Conservation (phyloP, 2,797 vertebrate genomes). For the Hydrolagus colliei region DNA sequence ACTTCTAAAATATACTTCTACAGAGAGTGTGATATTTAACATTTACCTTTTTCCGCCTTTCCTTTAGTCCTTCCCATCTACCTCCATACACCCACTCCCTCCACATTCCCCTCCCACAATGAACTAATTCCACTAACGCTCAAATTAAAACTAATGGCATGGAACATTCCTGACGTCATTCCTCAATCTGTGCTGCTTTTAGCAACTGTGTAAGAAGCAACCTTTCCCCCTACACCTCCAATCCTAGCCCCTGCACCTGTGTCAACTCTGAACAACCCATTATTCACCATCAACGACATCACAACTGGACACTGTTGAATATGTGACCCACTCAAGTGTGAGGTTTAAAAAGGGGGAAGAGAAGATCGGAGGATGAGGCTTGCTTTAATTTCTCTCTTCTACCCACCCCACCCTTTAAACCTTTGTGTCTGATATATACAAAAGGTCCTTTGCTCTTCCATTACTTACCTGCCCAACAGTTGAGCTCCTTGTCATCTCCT, state of each 20-base stretch:
- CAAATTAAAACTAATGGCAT: background rate
- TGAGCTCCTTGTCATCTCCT: background rate
- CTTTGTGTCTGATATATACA: background rate
- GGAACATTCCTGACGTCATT: no score
- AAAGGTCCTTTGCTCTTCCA: background rate
- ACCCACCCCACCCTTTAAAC: no score
- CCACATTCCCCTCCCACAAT: background rate
- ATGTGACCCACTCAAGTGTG: background rate
- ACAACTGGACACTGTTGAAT: background rate
- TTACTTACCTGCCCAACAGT: background rate
- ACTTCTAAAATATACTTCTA: no score
- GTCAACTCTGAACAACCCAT: background rate
- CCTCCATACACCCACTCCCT: background rate
- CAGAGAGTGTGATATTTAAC: no score
- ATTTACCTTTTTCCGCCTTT: no score
- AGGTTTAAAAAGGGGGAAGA: background rate
- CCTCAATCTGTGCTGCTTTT: no score
- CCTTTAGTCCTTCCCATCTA: no score
- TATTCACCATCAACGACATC: background rate
- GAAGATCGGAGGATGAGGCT: no score
- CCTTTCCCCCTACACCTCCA: no score
- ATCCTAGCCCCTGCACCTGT: background rate
- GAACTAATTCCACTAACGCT: background rate
- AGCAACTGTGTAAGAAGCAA: no score
- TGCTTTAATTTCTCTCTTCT: no score